phyloP scores from a whole-genome alignment of 2,113 vertebrate genomes.

The Cochlearius cochlearius region DNA sequence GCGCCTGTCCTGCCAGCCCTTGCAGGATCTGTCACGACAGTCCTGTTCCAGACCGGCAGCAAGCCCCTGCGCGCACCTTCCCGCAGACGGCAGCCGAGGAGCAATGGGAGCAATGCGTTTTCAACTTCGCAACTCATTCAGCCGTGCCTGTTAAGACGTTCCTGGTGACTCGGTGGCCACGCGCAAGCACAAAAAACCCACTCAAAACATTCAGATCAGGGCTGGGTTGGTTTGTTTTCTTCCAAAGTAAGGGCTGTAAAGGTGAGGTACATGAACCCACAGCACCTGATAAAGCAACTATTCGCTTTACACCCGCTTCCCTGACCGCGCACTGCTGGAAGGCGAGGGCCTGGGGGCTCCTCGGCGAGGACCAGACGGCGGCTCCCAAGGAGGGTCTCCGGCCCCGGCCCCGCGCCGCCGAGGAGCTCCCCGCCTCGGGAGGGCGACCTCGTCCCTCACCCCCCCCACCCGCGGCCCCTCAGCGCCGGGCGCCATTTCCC shows the following conservation, averaged over 20 bases:
- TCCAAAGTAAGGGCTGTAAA: neutral
- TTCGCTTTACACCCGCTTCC: neutral
- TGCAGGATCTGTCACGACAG: neutral
- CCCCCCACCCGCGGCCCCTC: neutral
- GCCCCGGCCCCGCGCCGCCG: no score
- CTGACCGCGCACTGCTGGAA: neutral
- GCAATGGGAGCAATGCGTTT: neutral
- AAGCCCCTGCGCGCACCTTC: neutral
- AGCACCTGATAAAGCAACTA: neutral
- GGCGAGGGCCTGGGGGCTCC: no score
- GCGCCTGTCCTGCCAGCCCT: neutral
- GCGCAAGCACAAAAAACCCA: neutral
- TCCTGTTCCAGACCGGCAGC: neutral
- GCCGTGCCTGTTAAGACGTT: neutral
- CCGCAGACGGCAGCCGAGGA: neutral
- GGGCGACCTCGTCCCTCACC: neutral
- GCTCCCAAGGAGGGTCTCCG: neutral
- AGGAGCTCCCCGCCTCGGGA: neutral
- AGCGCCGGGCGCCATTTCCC: constrained; percentile 21
- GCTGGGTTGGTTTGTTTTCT: neutral
- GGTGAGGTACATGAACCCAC: fast-evolving
- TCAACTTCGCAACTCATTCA: neutral
- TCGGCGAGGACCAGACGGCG: neutral
- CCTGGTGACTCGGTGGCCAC: constrained; percentile 7
- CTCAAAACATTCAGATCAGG: neutral